Conservation (phyloP, 2,113 vertebrate genomes). For the Callipepla squamata region DNA sequence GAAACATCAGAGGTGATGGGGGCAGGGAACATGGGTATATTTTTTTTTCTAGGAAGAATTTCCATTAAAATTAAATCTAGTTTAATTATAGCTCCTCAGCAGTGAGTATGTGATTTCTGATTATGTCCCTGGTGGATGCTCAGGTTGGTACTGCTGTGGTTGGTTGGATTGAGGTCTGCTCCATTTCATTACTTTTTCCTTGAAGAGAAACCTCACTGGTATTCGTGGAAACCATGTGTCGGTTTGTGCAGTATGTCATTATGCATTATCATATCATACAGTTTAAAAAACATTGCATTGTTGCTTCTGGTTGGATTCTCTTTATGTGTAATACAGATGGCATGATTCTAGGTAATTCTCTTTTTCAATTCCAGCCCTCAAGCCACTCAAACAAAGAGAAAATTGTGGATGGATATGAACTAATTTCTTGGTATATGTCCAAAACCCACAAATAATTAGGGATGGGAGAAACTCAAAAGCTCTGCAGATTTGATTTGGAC, state of each 20-base stretch:
- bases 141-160: constrained; percentile 77
- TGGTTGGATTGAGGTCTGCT: constrained; percentile 79
- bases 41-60: constrained; percentile 78
- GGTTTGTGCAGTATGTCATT: constrained; percentile 45
- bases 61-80: constrained; percentile 85
- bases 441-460: constrained; percentile 63
- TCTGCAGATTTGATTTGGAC: constrained; percentile 58
- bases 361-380: constrained; percentile 44
- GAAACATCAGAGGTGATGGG: constrained; percentile 63
- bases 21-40: background rate
- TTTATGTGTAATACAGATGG: constrained; percentile 45
- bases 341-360: constrained; percentile 61
- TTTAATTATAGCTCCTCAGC: constrained; percentile 82
- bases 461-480: constrained; percentile 42
- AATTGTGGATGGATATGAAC: constrained; percentile 43
- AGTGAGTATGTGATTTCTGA: constrained; percentile 82
- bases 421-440: constrained; percentile 62
- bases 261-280: constrained; percentile 56
- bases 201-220: constrained; percentile 73
- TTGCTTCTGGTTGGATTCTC: constrained; percentile 53
- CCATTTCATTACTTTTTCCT: constrained; percentile 79
- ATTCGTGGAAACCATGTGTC: constrained; percentile 54
- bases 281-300: constrained; percentile 56
- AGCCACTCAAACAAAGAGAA: constrained; percentile 56
- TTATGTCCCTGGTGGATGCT: constrained; percentile 79